Evolutionary conservation across 2,797 vertebrate genomes (phyloP).

Genomic region (Hirundo rustica): DNA sequence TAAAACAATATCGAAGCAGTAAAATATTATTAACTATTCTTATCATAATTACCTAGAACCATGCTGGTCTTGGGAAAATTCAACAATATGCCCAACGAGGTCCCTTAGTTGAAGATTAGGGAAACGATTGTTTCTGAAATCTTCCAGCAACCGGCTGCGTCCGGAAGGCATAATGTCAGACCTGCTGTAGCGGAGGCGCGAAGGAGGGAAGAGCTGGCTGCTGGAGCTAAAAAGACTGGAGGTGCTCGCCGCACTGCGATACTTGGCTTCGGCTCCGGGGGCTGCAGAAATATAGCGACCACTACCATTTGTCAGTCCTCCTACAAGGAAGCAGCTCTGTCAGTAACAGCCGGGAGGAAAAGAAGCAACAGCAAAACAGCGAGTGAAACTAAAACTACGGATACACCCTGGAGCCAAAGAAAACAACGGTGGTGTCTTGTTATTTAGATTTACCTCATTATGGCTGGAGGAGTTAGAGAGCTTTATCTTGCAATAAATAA

Average conservation of each 20-base stretch:
- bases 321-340: slow-evolving; percentile 80
- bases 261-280: slow-evolving; percentile 96
- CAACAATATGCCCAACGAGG: slow-evolving; percentile 96
- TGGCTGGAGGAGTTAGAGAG: neutral
- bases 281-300: slow-evolving; percentile 97
- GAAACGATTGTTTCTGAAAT: slow-evolving; percentile 98
- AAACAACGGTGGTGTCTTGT: neutral
- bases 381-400: slow-evolving; percentile 37
- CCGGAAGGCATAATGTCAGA: slow-evolving; percentile 97
- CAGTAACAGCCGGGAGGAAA: slow-evolving; percentile 47
- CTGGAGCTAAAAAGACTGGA: slow-evolving; percentile 96
- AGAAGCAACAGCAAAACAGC: slow-evolving; percentile 25
- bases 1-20: neutral
- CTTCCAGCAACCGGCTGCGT: slow-evolving; percentile 92
- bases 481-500: slow-evolving; percentile 49
- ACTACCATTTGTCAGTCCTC: slow-evolving; percentile 96
- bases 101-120: slow-evolving; percentile 96
- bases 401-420: slow-evolving; percentile 37
- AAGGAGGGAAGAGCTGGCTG: slow-evolving; percentile 96
- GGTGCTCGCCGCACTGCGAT: slow-evolving; percentile 87
- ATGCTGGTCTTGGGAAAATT: slow-evolving; percentile 98
- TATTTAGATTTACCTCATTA: slow-evolving; percentile 28
- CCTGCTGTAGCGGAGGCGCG: slow-evolving; percentile 92
- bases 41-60: slow-evolving; percentile 87
- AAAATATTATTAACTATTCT: neutral